These are phyloP conservation scores for Andrena chrysosceles DNA, from an alignment of 2,888 invertebrate species.

Conservation along the genomic window DNA sequence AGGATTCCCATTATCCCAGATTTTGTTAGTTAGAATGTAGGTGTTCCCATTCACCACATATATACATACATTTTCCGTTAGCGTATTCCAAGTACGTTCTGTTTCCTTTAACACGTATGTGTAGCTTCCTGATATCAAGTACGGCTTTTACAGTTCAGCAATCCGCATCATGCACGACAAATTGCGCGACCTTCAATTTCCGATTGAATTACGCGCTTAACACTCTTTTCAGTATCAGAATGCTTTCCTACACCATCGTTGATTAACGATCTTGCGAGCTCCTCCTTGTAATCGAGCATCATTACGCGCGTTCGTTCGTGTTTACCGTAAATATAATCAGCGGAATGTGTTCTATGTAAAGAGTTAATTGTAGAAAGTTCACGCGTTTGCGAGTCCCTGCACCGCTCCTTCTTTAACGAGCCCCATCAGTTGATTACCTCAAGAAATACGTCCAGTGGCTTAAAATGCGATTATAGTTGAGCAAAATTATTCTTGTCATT, in stretches of 20 bases:
- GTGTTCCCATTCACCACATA: constrained; percentile 76
- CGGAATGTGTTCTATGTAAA: not conserved
- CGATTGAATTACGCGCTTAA: no score
- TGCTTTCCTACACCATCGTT: no score
- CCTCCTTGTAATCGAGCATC: no score
- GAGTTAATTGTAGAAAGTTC: not conserved
- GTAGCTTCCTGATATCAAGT: not conserved
- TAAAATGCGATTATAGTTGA: no score
- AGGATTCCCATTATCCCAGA: constrained; percentile 38
- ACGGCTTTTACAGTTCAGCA: not conserved
- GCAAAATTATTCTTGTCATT: no score
- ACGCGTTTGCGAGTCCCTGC: not conserved
- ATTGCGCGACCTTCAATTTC: not conserved
- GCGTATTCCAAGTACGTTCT: not conserved
- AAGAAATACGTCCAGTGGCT: not conserved
- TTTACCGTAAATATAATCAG: constrained; percentile 1
- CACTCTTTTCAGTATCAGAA: no score
- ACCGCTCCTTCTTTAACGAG: not conserved
- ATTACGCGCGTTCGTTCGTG: not conserved
- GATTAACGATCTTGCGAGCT: no score
- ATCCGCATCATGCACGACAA: no score
- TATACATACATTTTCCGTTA: constrained; percentile 38
- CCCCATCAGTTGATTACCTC: not conserved
- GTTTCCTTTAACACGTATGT: not conserved
- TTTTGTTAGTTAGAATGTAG: constrained; percentile 55